Base-by-base conservation (phyloP, 2,888 invertebrate species). In the Dermolepida albohirtum region DNA sequence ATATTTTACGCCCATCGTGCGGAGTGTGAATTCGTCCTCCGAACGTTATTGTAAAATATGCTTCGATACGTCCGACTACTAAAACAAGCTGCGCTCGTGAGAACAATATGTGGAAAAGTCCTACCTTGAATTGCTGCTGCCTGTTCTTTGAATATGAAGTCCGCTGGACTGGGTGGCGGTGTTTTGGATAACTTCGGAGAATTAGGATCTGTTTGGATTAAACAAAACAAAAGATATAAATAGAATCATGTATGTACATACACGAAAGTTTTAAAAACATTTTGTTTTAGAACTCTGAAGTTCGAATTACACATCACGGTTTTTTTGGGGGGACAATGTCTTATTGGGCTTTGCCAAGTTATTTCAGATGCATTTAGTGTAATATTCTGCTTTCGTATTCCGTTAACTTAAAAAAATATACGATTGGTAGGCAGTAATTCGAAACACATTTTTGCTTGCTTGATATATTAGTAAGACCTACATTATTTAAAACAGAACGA, bases 161-260 rank as follows among this genome's bases (percentile, higher is more conserved):
- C 90, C 65, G 90, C 89, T 43, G 90, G 90, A 74, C 90, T 90
- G 6, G 90, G 90, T 57, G 90, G 90, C 71, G 90, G 90, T 69
- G 90, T 90, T 80, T 89, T 89, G 41, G 89, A 88, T 76, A 89
- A 86, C 78, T 87, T 89, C 66, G 89, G 87, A 70, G 86, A 87
- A 75, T 83, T 83, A 57, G 88, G 83, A 84, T 89, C 90, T 89
- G 83, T 57, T 27, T 5, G 49, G 17, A 34, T 39, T 17, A 44
- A 7, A 67, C n/a, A 62, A 51, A 63, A 52, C 62, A 27, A n/a
- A 17, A 14, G n/a, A 16, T 10, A 17, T 55, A 44, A 47, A 27
- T 16, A 64, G 14, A 47, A 16, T 17, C 1, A 29, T 12, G 34
- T 27, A 12, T 5, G 2, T 50, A 1, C 8, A 41, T 41, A 41